A percentile compares a stretch with the other conserved stretches of the same genome.
Evolutionary conservation across 1,140 invertebrate genomes (phyloP).

Genomic region (Drosophila sturtevanti): DNA sequence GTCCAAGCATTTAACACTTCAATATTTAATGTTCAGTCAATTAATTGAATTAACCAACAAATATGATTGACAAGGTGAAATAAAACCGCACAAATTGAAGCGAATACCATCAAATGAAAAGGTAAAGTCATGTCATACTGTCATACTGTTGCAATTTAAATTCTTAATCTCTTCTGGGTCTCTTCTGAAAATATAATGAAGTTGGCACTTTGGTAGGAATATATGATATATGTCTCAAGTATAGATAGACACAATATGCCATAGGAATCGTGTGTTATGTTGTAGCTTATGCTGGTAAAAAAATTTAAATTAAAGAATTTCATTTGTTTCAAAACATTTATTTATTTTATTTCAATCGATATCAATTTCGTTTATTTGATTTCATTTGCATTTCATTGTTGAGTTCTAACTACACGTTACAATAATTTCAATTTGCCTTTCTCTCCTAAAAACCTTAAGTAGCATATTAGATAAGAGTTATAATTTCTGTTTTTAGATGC

Average conservation of each 20-base stretch:
- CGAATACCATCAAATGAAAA: neutral
- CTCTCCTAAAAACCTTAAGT: constrained; percentile 59
- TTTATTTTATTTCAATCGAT: constrained; percentile 32
- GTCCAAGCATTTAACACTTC: constrained; percentile 8
- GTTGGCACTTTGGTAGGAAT: too few species aligned
- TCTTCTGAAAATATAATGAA: too few species aligned
- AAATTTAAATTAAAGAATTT: neutral
- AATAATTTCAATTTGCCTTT: constrained; percentile 54
- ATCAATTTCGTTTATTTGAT: constrained; percentile 17
- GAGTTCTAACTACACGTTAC: constrained; percentile 53
- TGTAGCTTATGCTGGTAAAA: neutral
- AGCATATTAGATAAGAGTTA: constrained; percentile 43
- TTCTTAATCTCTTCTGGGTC: too few species aligned
- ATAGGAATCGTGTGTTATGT: too few species aligned
- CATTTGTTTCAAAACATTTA: constrained; percentile 34
- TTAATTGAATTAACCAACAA: constrained; percentile 8
- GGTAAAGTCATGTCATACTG: too few species aligned
- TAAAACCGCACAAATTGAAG: neutral
- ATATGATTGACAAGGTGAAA: constrained; percentile 12
- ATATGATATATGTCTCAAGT: too few species aligned
- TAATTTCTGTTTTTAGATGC: constrained; percentile 28
- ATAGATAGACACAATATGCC: too few species aligned
- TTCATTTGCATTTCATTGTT: constrained; percentile 45
- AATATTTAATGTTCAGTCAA: neutral
- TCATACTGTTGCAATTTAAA: too few species aligned